Evolutionary conservation across 92 coral and sea anemone species (phyloP).

Genomic region (Palythoa grandis): DNA sequence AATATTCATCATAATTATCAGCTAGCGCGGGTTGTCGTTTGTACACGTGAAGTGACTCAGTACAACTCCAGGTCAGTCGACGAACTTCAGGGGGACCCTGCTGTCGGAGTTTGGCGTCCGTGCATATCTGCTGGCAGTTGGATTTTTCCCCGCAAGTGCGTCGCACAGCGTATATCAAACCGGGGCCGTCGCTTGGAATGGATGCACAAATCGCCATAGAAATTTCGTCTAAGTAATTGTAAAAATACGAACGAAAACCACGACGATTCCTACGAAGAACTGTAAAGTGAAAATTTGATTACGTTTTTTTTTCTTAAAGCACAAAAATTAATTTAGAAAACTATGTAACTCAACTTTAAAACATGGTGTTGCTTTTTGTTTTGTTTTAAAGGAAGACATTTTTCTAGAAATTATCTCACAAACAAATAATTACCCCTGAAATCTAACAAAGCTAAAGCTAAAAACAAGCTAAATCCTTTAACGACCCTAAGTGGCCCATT

Average conservation of each 20-base stretch:
- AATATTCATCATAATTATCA: slow-evolving; percentile 87
- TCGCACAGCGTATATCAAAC: slow-evolving; percentile 87
- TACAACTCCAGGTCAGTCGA: slow-evolving; percentile 81
- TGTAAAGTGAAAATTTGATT: neutral
- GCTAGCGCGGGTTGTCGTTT: slow-evolving; percentile 86
- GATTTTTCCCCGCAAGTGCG: slow-evolving; percentile 80
- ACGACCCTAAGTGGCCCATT: too few species aligned
- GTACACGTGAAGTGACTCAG: slow-evolving; percentile 89
- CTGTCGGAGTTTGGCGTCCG: slow-evolving; percentile 67
- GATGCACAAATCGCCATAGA: slow-evolving; percentile 90
- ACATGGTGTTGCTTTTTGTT: neutral
- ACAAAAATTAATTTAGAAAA: neutral
- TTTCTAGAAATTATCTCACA: too few species aligned
- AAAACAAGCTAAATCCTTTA: too few species aligned
- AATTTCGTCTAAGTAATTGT: slow-evolving; percentile 92
- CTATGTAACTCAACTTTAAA: too few species aligned
- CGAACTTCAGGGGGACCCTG: slow-evolving; percentile 84
- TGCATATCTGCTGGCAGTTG: slow-evolving; percentile 76
- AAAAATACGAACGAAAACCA: slow-evolving; percentile 88
- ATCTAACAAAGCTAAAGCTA: too few species aligned
- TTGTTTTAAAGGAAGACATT: too few species aligned
- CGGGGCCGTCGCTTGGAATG: slow-evolving; percentile 86
- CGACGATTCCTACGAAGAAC: slow-evolving; percentile 61
- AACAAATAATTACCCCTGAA: too few species aligned
- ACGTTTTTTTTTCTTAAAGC: neutral